Evolutionary conservation across 2,113 vertebrate genomes (phyloP), one percentile per base, ranked within the genome.

Genomic region (Struthio camelus): DNA sequence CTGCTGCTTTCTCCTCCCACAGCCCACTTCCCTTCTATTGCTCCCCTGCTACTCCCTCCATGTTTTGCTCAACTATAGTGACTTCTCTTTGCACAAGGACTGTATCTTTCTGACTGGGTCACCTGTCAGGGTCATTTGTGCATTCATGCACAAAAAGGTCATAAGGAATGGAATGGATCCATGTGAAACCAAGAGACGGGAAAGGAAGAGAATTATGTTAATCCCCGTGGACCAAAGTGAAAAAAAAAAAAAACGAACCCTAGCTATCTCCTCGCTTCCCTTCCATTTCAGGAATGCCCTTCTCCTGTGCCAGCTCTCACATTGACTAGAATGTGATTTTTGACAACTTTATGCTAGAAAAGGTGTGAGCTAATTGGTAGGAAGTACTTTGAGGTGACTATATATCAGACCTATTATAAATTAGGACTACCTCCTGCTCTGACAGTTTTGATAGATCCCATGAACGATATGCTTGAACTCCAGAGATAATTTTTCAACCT

Each of bases 261-360:
- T 34, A 73, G 36, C 46, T 81, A 46, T 70, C 10, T 24, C n/a
- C 28, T 62, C 44, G 17, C 0, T 0, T 32, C 51, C 53, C 58
- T n/a, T 65, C 64, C 32, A 28, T 17, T 75, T 66, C 59, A 75
- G 44, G 42, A 58, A 75, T 5, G n/a, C n/a, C 32, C 56, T 67
- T 56, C 46, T 50, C 6, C 32, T 34, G 1, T 46, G 42, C 32
- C n/a, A 75, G 32, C 7, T 75, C 77, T 89, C 66, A 81, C 22
- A 36, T 15, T 44, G 65, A 69, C 28, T 61, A 34, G 4, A 4
- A 67, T 10, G 8, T 34, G 23, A 7, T n/a, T 87, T 87, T 42
- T 54, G 65, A 67, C 32, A 80, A 28, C 20, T 85, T 90, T 78
- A 20, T 30, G 42, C 27, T 50, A 81, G 44, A 50, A 80, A 61